Evolutionary conservation across 2,797 vertebrate species (phyloP).

Genomic region (Platyrinchus mystaceus): DNA sequence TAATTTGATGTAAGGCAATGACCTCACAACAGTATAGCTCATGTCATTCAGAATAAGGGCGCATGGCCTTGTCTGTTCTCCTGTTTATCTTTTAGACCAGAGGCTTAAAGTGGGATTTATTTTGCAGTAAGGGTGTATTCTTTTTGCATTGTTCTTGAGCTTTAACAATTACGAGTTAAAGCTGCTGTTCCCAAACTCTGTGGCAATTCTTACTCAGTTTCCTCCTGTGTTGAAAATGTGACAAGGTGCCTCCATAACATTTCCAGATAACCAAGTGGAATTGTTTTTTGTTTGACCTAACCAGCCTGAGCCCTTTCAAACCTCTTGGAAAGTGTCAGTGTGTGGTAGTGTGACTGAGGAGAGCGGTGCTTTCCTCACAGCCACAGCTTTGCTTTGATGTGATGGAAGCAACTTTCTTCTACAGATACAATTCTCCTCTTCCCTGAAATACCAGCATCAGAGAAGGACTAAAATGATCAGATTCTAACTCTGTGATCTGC

Average conservation of each 20-base stretch:
- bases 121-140: neutral
- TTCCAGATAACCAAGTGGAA: neutral
- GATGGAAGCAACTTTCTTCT: slow-evolving; percentile 51
- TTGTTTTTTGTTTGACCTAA: neutral
- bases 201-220: neutral
- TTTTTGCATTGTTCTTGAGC: neutral
- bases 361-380: neutral
- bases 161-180: neutral
- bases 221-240: neutral
- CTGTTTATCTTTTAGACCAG: slow-evolving; percentile 15
- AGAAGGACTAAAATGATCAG: slow-evolving; percentile 12
- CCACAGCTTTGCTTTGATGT: slow-evolving; percentile 1
- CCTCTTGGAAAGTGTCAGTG: neutral
- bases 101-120: neutral
- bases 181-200: neutral
- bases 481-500: neutral
- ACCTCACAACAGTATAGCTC: slow-evolving; percentile 45
- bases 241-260: neutral
- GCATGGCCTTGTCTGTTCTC: slow-evolving; percentile 1
- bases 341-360: neutral
- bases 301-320: neutral
- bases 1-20: slow-evolving; percentile 51
- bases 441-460: slow-evolving; percentile 6
- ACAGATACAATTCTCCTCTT: neutral
- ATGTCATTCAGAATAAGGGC: slow-evolving; percentile 9